Conservation (phyloP, 2,888 invertebrate genomes). For the Boloria euphrosyne region DNA sequence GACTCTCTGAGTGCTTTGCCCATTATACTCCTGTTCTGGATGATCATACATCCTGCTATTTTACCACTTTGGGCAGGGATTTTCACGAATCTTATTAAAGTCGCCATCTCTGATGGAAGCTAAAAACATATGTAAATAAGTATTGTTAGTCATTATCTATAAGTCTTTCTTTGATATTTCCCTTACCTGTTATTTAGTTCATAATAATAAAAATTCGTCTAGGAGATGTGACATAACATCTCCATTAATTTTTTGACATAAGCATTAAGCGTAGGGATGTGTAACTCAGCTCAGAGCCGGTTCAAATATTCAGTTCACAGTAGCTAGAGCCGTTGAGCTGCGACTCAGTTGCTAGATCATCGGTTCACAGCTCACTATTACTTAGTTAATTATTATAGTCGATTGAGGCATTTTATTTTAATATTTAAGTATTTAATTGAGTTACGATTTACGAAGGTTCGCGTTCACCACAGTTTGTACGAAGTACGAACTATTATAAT, state of each 20-base stretch:
- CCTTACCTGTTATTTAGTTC: slow-evolving; percentile 61
- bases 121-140: background rate
- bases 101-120: slow-evolving; percentile 56
- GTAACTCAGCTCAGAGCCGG: too few relatives aligned
- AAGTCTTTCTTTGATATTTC: background rate
- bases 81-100: slow-evolving; percentile 65
- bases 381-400: too few relatives aligned
- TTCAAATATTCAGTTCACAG: too few relatives aligned
- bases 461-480: too few relatives aligned
- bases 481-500: too few relatives aligned
- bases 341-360: too few relatives aligned
- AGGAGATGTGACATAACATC: slow-evolving; percentile 69
- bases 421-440: too few relatives aligned
- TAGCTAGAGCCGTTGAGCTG: too few relatives aligned
- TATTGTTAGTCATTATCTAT: background rate
- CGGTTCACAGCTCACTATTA: too few relatives aligned
- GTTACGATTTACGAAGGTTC: too few relatives aligned
- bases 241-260: slow-evolving; percentile 29
- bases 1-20: slow-evolving; percentile 83
- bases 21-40: slow-evolving; percentile 71
- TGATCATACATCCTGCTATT: slow-evolving; percentile 65
- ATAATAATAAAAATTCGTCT: slow-evolving; percentile 57
- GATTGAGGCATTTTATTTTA: too few relatives aligned
- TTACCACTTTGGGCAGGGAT: slow-evolving; percentile 65
- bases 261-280: background rate